Conservation (phyloP, 1,140 invertebrate species). For the Dreissena rostriformis region DNA sequence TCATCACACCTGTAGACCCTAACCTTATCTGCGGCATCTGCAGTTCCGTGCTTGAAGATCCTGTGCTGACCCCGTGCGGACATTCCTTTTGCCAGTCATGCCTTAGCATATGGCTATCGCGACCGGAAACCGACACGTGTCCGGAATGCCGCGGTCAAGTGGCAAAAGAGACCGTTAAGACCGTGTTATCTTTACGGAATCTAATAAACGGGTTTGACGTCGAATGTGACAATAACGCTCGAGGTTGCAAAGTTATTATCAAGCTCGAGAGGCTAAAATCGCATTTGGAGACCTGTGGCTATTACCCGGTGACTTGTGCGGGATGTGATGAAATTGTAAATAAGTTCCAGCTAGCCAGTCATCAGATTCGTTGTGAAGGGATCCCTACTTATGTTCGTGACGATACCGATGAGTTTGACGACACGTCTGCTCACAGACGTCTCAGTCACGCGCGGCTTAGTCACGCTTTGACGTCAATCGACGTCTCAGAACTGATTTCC, state of each 20-base stretch:
- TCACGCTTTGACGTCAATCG: slow-evolving; percentile 49
- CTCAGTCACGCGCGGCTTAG: slow-evolving; percentile 34
- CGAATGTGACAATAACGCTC: slow-evolving; percentile 65
- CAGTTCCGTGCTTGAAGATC: slow-evolving; percentile 74
- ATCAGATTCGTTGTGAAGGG: slow-evolving; percentile 74
- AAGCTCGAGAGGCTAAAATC: slow-evolving; percentile 67
- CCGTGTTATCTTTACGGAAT: slow-evolving; percentile 75
- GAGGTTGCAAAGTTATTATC: slow-evolving; percentile 72
- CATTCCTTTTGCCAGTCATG: slow-evolving; percentile 76
- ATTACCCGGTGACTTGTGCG: slow-evolving; percentile 70
- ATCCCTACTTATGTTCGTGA: slow-evolving; percentile 66
- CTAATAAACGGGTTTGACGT: slow-evolving; percentile 75
- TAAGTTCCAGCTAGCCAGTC: slow-evolving; percentile 69
- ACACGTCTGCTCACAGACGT: not conserved
- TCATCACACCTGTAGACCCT: slow-evolving; percentile 71
- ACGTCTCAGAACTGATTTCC: slow-evolving; percentile 64
- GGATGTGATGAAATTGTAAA: slow-evolving; percentile 69
- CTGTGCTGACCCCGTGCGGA: slow-evolving; percentile 77
- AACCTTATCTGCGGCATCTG: slow-evolving; percentile 78
- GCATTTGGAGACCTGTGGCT: slow-evolving; percentile 70
- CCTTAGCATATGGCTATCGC: slow-evolving; percentile 73
- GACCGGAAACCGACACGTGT: slow-evolving; percentile 68
- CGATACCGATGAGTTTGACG: slow-evolving; percentile 25
- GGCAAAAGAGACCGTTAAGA: slow-evolving; percentile 59
- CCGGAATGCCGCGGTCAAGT: slow-evolving; percentile 75